Evolutionary conservation across 2,888 invertebrate species (phyloP).

Genomic region (Aricia artaxerxes): DNA sequence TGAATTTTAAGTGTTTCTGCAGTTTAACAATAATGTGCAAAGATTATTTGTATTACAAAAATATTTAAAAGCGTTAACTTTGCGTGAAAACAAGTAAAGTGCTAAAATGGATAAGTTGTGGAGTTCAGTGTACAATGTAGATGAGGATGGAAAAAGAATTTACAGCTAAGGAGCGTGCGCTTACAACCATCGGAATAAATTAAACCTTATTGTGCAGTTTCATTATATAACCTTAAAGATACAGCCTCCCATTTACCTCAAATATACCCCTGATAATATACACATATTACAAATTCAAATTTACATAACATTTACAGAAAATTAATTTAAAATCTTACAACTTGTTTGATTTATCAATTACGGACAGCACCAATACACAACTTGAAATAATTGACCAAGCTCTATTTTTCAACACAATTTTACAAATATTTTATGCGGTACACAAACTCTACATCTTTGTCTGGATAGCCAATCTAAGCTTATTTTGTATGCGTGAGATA

Average conservation of each 20-base stretch:
- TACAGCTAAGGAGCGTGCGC: slow-evolving; percentile 76
- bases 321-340: neutral
- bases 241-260: neutral
- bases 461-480: too few relatives aligned
- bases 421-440: neutral
- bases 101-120: slow-evolving; percentile 31
- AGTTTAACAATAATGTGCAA: neutral
- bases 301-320: neutral
- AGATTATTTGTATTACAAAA: neutral
- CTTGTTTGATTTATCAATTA: neutral
- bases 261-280: neutral
- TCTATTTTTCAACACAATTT: neutral
- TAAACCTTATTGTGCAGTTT: slow-evolving; percentile 8
- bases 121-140: slow-evolving; percentile 35
- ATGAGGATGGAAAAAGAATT: slow-evolving; percentile 45
- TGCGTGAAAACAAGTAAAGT: slow-evolving; percentile 26
- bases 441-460: too few relatives aligned
- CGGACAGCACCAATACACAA: neutral
- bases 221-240: neutral
- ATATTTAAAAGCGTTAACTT: slow-evolving; percentile 25
- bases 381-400: neutral
- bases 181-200: slow-evolving; percentile 67
- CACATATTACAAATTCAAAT: neutral
- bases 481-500: too few relatives aligned
- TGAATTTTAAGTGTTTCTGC: neutral